phyloP scores from a whole-genome alignment of 2,797 vertebrate species.

The Phoebastria nigripes region DNA sequence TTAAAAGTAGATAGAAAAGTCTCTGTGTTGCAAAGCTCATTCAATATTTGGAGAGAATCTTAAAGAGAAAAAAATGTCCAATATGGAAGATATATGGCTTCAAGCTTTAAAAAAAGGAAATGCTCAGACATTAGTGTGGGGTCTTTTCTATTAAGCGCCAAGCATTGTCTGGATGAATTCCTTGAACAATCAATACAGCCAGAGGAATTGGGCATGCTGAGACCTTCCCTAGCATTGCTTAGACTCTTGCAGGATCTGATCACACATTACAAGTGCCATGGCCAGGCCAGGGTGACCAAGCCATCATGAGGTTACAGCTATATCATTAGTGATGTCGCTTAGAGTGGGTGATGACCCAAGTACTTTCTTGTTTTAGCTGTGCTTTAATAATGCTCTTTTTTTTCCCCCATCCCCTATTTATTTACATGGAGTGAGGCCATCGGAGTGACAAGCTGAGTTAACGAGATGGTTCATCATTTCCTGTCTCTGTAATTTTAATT shows the following conservation, averaged over 20 bases:
- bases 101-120: not conserved
- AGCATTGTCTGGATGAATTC: not conserved
- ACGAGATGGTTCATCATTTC: slow-evolving; percentile 29
- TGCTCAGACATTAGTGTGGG: not conserved
- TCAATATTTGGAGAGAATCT: not conserved
- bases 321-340: not conserved
- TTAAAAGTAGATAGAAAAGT: not conserved
- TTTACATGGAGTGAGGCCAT: slow-evolving; percentile 29
- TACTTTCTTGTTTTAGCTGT: not conserved
- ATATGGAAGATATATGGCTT: not conserved
- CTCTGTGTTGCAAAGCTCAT: not conserved
- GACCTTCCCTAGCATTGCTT: not conserved
- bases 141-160: not conserved
- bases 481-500: slow-evolving; percentile 53
- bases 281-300: not conserved
- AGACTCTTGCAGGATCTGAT: not conserved
- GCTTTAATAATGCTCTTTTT: not conserved
- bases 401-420: not conserved
- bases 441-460: slow-evolving; percentile 43
- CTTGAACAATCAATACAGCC: not conserved
- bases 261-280: not conserved
- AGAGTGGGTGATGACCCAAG: not conserved
- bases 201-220: not conserved
- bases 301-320: not conserved
- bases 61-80: not conserved